Percentiles rank a stretch among this genome's conserved stretches.
Evolutionary conservation across 1,140 invertebrate genomes (phyloP).

Genomic region (Drosophila bocqueti): DNA sequence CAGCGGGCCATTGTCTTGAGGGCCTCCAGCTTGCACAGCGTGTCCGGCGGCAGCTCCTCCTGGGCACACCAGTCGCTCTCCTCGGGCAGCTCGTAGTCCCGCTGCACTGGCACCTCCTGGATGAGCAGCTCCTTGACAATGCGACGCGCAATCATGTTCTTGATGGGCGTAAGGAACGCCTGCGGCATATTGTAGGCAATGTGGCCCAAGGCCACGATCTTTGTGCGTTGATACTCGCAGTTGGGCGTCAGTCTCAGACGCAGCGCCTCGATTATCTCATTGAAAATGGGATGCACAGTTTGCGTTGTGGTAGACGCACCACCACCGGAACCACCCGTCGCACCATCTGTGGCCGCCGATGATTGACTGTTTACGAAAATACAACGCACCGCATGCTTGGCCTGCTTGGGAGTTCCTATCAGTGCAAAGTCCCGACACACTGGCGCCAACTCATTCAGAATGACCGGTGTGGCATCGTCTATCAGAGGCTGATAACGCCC

Average conservation of each 20-base stretch:
- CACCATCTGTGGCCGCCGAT: conserved; percentile 50
- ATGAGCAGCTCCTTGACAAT: conserved; percentile 98
- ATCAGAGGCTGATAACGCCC: conserved; percentile 94
- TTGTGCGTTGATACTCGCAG: conserved; percentile 94
- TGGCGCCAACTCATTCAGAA: conserved; percentile 90
- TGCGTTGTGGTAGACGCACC: conserved; percentile 69
- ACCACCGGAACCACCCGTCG: conserved; percentile 15
- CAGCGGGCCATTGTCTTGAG: conserved; percentile 98
- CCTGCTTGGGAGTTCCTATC: conserved; percentile 96
- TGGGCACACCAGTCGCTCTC: conserved; percentile 93
- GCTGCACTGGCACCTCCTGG: conserved; percentile 89
- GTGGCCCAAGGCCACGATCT: conserved; percentile 97
- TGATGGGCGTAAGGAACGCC: conserved; percentile 94
- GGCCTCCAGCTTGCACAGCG: conserved; percentile 96
- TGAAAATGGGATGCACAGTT: conserved; percentile 92
- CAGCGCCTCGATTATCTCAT: conserved; percentile 93
- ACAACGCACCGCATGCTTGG: conserved; percentile 97
- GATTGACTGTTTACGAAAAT: conserved; percentile 90
- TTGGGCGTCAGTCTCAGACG: conserved; percentile 91
- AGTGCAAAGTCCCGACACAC: conserved; percentile 95
- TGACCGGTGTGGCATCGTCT: conserved; percentile 85
- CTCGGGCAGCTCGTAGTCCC: conserved; percentile 84
- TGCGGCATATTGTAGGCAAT: conserved; percentile 96
- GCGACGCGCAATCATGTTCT: conserved; percentile 97
- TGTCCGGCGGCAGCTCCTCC: conserved; percentile 95